Base-by-base conservation (phyloP, 2,888 invertebrate species). In the Aphrophora alni region DNA sequence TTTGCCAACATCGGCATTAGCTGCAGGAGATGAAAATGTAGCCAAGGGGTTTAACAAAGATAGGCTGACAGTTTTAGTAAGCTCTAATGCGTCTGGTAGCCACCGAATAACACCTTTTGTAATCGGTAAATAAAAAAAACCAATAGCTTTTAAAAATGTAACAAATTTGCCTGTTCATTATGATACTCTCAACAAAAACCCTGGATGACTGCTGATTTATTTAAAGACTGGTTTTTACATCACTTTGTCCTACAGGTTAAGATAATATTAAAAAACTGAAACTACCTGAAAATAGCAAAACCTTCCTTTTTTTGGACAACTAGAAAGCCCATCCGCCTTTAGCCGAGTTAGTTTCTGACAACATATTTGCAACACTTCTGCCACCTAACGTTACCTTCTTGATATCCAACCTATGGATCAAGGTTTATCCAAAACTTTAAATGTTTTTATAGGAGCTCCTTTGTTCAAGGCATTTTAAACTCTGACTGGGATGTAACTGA, bases 131-230 rank as follows among this genome's bases (percentile, higher is more conserved):
- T 33, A 3, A 0, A 76, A 76, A 25, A 76, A 59, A 7, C 59
- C 75, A 38, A 75, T 4, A 24, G 28, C 25, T 17, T 27, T 76
- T 26, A 76, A 26, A 26, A 68, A 33, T 33, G 33, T 33, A 5
- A 33, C 33, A 33, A 76, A 51, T 17, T 38, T 76, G 25, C 75
- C 75, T 14, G 75, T 51, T n/a, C 1, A 14, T 76, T 76, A 76
- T 76, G 59, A n/a, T 5, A 26, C 59, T 25, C 75, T n/a, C n/a
- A n/a, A 76, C 8, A 17, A 5, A 80, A 59, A 71, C 59, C 59
- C 28, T 80, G 80, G 77, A 80, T 73, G 77, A 68, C 51, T 8
- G 7, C 21, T 26, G 28, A 80, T 24, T 28, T 71, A 75, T 80
- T 80, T 69, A 44, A 38, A 38, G 33, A 80, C 27, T 80, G 77